Percentiles rank a stretch among this genome's conserved stretches.
These are phyloP conservation scores for Euura saliciscinereae DNA, from an alignment of 1,140 invertebrate genomes.

Conservation along the genomic window DNA sequence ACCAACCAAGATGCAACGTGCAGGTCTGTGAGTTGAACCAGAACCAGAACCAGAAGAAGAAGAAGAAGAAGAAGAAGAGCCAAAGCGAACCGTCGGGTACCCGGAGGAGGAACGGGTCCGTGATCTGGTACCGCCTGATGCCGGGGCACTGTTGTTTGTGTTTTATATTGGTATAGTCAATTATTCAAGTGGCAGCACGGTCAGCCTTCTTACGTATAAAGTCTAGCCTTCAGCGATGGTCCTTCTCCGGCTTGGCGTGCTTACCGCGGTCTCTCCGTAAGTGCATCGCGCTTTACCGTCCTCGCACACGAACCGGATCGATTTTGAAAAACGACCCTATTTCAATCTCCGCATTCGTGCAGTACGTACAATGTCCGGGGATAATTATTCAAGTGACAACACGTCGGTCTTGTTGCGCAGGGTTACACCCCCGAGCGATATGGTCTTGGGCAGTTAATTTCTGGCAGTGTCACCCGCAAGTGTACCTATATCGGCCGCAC, in stretches of 20 bases:
- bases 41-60: slow-evolving; percentile 7
- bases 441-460: background rate
- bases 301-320: no score
- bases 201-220: slow-evolving; percentile 11
- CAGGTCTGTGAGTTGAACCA: background rate
- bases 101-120: background rate
- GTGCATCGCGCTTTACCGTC: no score
- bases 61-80: slow-evolving; percentile 2
- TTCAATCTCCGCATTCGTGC: no score
- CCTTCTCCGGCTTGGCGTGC: background rate
- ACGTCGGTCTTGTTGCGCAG: background rate
- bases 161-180: slow-evolving; percentile 13
- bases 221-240: slow-evolving; percentile 9
- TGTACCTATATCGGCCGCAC: background rate
- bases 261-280: no score
- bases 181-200: slow-evolving; percentile 11
- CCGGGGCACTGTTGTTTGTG: slow-evolving; percentile 11
- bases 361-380: background rate
- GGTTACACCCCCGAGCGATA: background rate
- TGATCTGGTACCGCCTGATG: slow-evolving; percentile 3
- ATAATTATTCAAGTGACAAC: background rate
- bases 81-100: slow-evolving; percentile 3
- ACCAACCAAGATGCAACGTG: background rate
- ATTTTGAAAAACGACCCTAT: no score
- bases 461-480: background rate